Evolutionary conservation across 2,888 invertebrate species (phyloP), one percentile per base, ranked within the genome.

Genomic region (Junonia oenone): DNA sequence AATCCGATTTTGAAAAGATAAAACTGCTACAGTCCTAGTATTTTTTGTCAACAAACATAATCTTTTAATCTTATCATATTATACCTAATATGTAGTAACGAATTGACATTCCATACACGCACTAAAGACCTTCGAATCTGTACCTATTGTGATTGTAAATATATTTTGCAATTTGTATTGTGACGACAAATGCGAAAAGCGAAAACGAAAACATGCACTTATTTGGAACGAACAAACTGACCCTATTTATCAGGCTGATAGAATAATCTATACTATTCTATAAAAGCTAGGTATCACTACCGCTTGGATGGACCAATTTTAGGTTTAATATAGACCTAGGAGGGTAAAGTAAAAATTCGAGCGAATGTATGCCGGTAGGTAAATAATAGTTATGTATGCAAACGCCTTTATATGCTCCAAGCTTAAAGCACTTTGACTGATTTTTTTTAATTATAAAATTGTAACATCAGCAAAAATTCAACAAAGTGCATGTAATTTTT

Each of bases 91-190:
- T 17, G 26, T 46, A 11, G 11, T 15, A 14, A 46, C 5, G 8
- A 45, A 56, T 56, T 22, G 29, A 6, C 31, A 57, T 57, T 53
- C 57, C 13, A 14, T 14, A 43, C 57, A 56, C 56, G 49, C 22
- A 19, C 26, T 2, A 8, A 17, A 46, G 53, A 31, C 57, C 57
- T 57, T 57, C 46, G 50, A 50, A 46, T 52, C 37, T 47, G 48
- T 38, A 31, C 5, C 50, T 45, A 50, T 50, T 46, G 57, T 53
- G 50, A 50, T 35, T 43, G 43, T 50, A 35, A 53, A 50, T 47
- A 53, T 45, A 50, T 50, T 45, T 38, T 53, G 53, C 22, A 50
- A 53, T 45, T 53, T 45, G 40, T 49, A 46, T 57, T 53, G 57
- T 53, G 49, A 50, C 53, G 50, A 14, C 19, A 46, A 53, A 46